phyloP scores from a whole-genome alignment of 2,113 vertebrate species.

The Oncorhynchus gorbuscha region DNA sequence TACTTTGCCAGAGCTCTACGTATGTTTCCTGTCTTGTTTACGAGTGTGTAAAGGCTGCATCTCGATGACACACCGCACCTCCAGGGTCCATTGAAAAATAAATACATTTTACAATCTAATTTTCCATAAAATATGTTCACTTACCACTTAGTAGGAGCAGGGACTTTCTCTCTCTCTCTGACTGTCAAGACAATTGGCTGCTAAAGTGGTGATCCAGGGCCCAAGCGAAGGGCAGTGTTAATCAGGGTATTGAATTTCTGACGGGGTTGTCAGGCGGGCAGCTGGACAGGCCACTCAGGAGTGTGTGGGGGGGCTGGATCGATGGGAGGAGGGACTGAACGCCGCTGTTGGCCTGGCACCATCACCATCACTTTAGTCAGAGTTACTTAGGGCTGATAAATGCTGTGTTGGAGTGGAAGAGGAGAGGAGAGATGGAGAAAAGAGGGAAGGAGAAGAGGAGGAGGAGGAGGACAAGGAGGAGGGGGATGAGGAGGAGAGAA shows the following conservation, averaged over 20 bases:
- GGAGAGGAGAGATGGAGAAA: no score
- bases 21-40: constrained; percentile 77
- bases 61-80: constrained; percentile 63
- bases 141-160: constrained; percentile 46
- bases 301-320: constrained; percentile 3
- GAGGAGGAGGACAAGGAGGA: no score
- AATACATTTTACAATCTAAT: constrained; percentile 58
- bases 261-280: constrained; percentile 49
- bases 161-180: constrained; percentile 42
- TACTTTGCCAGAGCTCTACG: constrained; percentile 68
- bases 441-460: no score
- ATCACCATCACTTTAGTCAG: constrained; percentile 16
- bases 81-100: constrained; percentile 34
- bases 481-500: background rate
- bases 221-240: constrained; percentile 55
- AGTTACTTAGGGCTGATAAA: constrained; percentile 27
- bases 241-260: constrained; percentile 79
- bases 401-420: background rate
- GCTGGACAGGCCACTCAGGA: constrained; percentile 50
- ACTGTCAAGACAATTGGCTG: constrained; percentile 79
- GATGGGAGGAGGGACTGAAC: constrained; percentile 5
- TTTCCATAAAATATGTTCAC: constrained; percentile 66
- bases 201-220: constrained; percentile 78
- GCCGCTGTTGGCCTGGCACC: constrained; percentile 3
- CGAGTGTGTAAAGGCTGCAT: constrained; percentile 69